Evolutionary conservation across 2,888 invertebrate species (phyloP).

Genomic region (Disparrhopalites patrizii): DNA sequence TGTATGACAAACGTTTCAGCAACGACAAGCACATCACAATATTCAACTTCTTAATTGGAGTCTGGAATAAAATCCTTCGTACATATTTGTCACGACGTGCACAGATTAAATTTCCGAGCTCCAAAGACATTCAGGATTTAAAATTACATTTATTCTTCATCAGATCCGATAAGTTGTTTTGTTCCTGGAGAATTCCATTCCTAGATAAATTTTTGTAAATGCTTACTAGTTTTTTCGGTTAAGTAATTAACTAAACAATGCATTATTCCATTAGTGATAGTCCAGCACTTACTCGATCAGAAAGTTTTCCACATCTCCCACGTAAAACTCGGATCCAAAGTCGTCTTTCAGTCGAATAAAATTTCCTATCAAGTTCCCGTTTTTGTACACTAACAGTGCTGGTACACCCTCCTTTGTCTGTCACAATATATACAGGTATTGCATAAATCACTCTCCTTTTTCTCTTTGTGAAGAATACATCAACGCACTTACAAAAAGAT

Average conservation of each 20-base stretch:
- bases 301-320: conserved; percentile 84
- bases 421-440: too few relatives aligned
- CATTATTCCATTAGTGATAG: neutral
- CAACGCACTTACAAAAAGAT: conserved; percentile 61
- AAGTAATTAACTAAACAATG: neutral
- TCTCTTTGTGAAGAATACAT: neutral
- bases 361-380: conserved; percentile 84
- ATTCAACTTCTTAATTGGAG: too few relatives aligned
- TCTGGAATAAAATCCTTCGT: neutral
- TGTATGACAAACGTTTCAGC: neutral
- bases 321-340: conserved; percentile 83
- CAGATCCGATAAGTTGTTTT: conserved; percentile 26
- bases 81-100: too few relatives aligned
- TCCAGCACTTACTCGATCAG: conserved; percentile 64
- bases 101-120: neutral
- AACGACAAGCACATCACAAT: too few relatives aligned
- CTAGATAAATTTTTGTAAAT: conserved; percentile 1
- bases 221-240: neutral
- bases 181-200: conserved; percentile 35
- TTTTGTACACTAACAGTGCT: conserved; percentile 85
- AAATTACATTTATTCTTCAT: conserved; percentile 24
- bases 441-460: too few relatives aligned
- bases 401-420: conserved; percentile 77
- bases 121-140: conserved; percentile 8
- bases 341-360: conserved; percentile 83